Evolutionary conservation across 2,113 vertebrate species (phyloP), one percentile per base, ranked within the genome.

Genomic region (Forbesichthys agassizii): DNA sequence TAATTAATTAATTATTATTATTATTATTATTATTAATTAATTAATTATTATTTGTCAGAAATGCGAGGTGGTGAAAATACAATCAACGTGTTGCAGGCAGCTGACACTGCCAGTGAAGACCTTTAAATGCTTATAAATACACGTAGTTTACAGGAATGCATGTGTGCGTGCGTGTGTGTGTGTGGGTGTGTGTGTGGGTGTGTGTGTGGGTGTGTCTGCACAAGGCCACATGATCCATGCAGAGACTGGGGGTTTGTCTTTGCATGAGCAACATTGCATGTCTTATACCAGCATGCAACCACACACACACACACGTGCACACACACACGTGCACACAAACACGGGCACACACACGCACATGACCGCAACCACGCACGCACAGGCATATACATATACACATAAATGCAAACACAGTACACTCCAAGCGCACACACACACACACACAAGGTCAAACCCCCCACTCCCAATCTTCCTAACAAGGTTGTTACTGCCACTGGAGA

Each of bases 401-500:
- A 27, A 27, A 27, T 3, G 27, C 27, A 27, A 2, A 27, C 48
- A 56, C 16, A 20, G 10, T 52, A 14, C 54, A 56, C 54, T 11
- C 4, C 54, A 56, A 4, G 9, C 13, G 20, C 47, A 48, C 48
- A 18, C 27, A 73, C 55, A 58, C 33, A 48, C 47, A 61, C 55
- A 70, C 69, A 47, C 33, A 56, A 82, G 82, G 82, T 84, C 73
- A 87, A 46, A 67, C 48, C 49, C 67, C 14, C 56, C 33, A 3
- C 60, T 48, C 10, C 61, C 33, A 20, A 56, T 64, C 59, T 60
- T 63, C 64, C 48, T 81, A 85, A 84, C 75, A 87, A 87, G 75
- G 68, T 68, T 46, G 48, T 33, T 53, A 11, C 52, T 7, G 36
- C 48, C 12, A 51, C 16, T 82, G 68, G 58, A 49, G 58, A 64